phyloP scores from a whole-genome alignment of 2,113 vertebrate species.

The Paratilapia polleni region DNA sequence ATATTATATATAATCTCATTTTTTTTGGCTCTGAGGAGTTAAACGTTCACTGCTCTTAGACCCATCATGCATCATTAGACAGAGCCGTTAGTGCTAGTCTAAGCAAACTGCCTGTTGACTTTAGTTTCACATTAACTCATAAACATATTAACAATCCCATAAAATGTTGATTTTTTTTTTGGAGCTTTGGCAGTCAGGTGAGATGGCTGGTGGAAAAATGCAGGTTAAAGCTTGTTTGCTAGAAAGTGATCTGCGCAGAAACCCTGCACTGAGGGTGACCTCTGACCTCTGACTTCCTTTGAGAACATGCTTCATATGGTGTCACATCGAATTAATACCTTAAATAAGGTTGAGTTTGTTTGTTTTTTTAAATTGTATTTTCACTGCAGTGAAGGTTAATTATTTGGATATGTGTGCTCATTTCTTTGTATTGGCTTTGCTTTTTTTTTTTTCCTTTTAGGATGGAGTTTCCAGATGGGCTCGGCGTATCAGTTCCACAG shows the following conservation, averaged over 20 bases:
- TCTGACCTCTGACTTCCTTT: conserved; percentile 4
- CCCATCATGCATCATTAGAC: too few species aligned
- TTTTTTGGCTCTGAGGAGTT: too few species aligned
- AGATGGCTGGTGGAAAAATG: background rate
- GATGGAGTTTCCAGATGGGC: conserved; percentile 99
- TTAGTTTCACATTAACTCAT: background rate
- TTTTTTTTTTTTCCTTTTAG: conserved; percentile 67
- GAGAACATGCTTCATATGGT: background rate
- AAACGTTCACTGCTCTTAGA: too few species aligned
- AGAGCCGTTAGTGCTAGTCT: too few species aligned
- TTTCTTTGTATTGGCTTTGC: background rate
- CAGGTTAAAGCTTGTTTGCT: background rate
- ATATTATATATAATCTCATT: too few species aligned
- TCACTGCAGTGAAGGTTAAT: background rate
- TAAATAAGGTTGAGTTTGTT: background rate
- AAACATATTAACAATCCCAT: background rate
- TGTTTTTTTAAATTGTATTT: background rate
- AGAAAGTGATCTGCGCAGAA: background rate
- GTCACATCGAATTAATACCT: background rate
- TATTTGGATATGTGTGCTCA: background rate
- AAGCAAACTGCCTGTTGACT: too few species aligned
- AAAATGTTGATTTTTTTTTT: background rate
- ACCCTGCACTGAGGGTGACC: background rate
- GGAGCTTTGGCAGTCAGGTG: background rate
- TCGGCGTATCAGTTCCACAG: conserved; percentile 98